phyloP scores from a whole-genome alignment of 2,888 invertebrate genomes.

The Creontiades dilutus region DNA sequence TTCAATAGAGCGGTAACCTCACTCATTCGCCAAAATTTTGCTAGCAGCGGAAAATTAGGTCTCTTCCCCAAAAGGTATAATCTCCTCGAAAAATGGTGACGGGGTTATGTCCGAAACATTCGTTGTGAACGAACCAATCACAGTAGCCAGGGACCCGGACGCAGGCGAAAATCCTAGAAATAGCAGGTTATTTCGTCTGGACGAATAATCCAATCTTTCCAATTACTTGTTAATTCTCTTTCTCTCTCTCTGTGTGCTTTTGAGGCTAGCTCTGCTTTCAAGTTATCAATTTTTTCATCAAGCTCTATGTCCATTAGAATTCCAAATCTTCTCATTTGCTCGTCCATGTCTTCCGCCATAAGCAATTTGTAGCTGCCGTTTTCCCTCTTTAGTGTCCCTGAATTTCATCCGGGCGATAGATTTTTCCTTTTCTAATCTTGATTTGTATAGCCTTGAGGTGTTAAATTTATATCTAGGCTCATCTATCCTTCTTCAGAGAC shows the following conservation, averaged over 20 bases:
- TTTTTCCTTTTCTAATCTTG: not conserved
- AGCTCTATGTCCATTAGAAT: not conserved
- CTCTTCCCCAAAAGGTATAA: slow-evolving; percentile 19
- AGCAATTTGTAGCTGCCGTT: not conserved
- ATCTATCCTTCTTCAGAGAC: not conserved
- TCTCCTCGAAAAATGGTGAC: not conserved
- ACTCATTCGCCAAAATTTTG: too few species aligned
- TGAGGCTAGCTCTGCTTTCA: slow-evolving; percentile 13
- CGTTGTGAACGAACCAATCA: slow-evolving; percentile 6
- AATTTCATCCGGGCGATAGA: slow-evolving; percentile 13
- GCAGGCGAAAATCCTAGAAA: not conserved
- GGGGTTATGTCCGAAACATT: not conserved
- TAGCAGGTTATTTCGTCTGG: not conserved
- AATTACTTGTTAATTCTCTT: not conserved
- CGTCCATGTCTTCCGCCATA: not conserved
- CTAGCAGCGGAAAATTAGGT: not conserved
- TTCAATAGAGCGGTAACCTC: too few species aligned
- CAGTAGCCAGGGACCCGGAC: not conserved
- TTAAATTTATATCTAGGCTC: slow-evolving; percentile 10
- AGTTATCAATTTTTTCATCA: not conserved
- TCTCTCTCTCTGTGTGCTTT: not conserved
- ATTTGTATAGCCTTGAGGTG: not conserved
- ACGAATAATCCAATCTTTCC: not conserved
- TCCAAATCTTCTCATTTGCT: slow-evolving; percentile 2
- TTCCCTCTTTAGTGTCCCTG: not conserved